Conservation (phyloP, 2,888 invertebrate species). For the Caenorhabditis auriculariae region DNA sequence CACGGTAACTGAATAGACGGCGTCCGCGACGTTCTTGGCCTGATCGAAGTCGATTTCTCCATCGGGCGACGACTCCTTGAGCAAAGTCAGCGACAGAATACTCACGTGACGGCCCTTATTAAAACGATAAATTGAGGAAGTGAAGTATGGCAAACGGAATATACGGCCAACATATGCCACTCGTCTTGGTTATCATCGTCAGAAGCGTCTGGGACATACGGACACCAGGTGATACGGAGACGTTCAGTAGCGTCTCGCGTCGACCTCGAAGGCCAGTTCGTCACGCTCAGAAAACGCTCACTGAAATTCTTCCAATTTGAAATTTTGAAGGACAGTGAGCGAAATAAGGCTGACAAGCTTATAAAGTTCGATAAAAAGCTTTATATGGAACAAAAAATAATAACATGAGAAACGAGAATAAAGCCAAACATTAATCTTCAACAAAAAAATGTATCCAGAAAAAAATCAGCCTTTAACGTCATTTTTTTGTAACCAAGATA, state of each 20-base stretch:
- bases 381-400: too few relatives aligned
- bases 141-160: conserved; percentile 12
- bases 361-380: too few relatives aligned
- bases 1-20: conserved; percentile 25
- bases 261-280: conserved; percentile 13
- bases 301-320: conserved; percentile 6
- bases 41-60: conserved; percentile 21
- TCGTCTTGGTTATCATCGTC: conserved; percentile 31
- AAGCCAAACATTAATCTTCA: too few relatives aligned
- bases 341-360: too few relatives aligned
- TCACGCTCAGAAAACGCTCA: conserved; percentile 12
- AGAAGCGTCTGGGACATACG: conserved; percentile 41
- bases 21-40: conserved; percentile 26
- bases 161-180: conserved; percentile 39
- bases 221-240: conserved; percentile 53
- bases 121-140: too few relatives aligned
- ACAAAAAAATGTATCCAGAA: too few relatives aligned
- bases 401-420: too few relatives aligned
- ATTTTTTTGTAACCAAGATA: too few relatives aligned
- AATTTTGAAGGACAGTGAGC: too few relatives aligned
- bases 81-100: conserved; percentile 36
- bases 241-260: conserved; percentile 4
- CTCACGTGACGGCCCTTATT: conserved; percentile 45
- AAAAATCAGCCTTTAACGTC: too few relatives aligned
- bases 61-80: conserved; percentile 11